phyloP scores from a whole-genome alignment of 2,797 vertebrate species.

The Poecilia picta region DNA sequence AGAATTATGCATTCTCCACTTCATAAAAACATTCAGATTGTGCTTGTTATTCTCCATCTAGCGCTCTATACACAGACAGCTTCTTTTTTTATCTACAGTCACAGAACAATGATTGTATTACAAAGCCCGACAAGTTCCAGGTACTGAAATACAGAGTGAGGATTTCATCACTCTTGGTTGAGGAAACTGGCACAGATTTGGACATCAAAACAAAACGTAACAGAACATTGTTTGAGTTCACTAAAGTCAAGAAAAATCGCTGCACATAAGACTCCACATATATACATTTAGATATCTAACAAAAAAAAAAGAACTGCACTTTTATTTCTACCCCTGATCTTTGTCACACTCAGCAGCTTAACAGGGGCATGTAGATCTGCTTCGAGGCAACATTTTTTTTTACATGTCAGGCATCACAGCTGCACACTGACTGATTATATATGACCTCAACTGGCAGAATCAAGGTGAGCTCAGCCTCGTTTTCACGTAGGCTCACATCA shows the following conservation, averaged over 20 bases:
- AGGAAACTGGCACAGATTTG: neutral
- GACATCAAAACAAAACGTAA: neutral
- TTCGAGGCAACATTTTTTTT: neutral
- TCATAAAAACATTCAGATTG: neutral
- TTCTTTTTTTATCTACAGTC: neutral
- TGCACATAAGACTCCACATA: too few species aligned
- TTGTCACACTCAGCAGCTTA: neutral
- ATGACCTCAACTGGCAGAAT: neutral
- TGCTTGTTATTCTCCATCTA: neutral
- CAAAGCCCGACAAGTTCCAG: neutral
- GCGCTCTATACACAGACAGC: neutral
- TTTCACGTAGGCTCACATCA: slow-evolving; percentile 4
- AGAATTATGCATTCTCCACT: neutral
- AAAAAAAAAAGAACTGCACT: too few species aligned
- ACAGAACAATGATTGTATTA: neutral
- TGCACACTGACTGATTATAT: neutral
- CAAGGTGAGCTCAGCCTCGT: slow-evolving; percentile 8
- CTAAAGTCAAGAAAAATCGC: neutral
- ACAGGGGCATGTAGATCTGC: neutral
- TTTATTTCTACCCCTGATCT: too few species aligned
- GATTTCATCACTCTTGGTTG: neutral
- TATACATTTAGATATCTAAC: too few species aligned
- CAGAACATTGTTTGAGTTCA: neutral
- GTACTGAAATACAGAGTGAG: neutral
- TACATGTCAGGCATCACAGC: neutral